phyloP scores from a whole-genome alignment of 2,888 invertebrate species.

The Lathronympha strigana region DNA sequence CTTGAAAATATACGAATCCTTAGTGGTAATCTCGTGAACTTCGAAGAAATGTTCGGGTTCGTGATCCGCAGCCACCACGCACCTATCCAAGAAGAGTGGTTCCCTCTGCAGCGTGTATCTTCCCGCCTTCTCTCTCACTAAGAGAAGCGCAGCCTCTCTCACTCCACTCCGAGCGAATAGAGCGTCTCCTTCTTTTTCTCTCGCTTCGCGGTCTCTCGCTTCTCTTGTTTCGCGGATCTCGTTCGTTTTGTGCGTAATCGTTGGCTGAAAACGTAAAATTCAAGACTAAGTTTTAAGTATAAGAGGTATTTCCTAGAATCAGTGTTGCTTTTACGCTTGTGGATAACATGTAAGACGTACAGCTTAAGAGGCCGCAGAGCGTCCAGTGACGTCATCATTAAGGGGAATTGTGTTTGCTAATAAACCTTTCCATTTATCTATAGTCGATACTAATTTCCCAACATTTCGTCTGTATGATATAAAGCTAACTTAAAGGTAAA shows the following conservation, averaged over 20 bases:
- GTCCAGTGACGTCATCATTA: too few relatives aligned
- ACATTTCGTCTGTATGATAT: too few relatives aligned
- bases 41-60: slow-evolving; percentile 98
- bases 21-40: slow-evolving; percentile 95
- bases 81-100: slow-evolving; percentile 95
- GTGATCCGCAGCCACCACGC: slow-evolving; percentile 95
- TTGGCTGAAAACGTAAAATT: slow-evolving; percentile 83
- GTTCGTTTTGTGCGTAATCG: slow-evolving; percentile 87
- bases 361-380: too few relatives aligned
- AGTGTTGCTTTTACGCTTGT: too few relatives aligned
- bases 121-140: slow-evolving; percentile 95
- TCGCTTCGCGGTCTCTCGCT: slow-evolving; percentile 74
- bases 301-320: background rate
- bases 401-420: too few relatives aligned
- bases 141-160: slow-evolving; percentile 93
- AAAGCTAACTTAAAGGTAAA: too few relatives aligned
- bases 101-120: slow-evolving; percentile 94
- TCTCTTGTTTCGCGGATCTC: slow-evolving; percentile 84
- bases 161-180: slow-evolving; percentile 90
- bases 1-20: slow-evolving; percentile 97
- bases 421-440: too few relatives aligned
- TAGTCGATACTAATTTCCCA: too few relatives aligned
- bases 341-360: too few relatives aligned
- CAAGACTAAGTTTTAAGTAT: background rate
- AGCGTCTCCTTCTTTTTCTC: slow-evolving; percentile 75